These are phyloP conservation scores for Gobio occitaniae DNA, from an alignment of 2,797 vertebrate genomes.

Conservation along the genomic window DNA sequence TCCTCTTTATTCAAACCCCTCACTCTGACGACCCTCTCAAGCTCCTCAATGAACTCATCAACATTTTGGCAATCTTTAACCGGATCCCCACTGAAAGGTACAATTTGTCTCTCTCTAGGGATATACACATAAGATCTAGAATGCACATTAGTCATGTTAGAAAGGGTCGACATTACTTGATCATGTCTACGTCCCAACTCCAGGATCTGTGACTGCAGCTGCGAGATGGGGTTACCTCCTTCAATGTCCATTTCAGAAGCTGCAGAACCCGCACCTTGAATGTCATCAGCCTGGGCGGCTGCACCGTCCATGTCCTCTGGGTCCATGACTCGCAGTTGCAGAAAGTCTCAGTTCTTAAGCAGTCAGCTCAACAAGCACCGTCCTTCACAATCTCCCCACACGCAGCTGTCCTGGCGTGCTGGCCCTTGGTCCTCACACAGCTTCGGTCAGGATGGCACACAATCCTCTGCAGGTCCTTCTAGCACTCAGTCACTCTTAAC, in stretches of 20 bases:
- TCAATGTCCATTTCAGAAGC: not conserved
- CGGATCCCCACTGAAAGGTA: not conserved
- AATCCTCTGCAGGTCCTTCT: too few species aligned
- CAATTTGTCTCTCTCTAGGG: not conserved
- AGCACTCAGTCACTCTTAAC: too few species aligned
- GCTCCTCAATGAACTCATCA: slow-evolving; percentile 17
- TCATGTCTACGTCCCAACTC: not conserved
- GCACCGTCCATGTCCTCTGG: not conserved
- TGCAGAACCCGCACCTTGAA: not conserved
- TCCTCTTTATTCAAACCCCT: not conserved
- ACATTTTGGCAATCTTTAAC: not conserved
- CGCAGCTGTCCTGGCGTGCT: too few species aligned
- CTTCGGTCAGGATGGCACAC: too few species aligned
- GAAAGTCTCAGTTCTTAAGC: not conserved
- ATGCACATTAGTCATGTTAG: not conserved
- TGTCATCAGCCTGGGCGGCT: not conserved
- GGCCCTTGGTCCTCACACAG: too few species aligned
- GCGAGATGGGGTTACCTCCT: not conserved
- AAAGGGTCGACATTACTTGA: not conserved
- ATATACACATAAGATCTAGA: not conserved
- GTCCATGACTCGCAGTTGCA: not conserved
- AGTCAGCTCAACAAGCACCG: not conserved
- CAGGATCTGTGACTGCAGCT: not conserved
- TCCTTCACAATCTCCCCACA: too few species aligned
- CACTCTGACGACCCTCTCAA: not conserved